Evolutionary conservation across 2,888 invertebrate species (phyloP), one percentile per base, ranked within the genome.

Genomic region (Ennomos quercinarius): DNA sequence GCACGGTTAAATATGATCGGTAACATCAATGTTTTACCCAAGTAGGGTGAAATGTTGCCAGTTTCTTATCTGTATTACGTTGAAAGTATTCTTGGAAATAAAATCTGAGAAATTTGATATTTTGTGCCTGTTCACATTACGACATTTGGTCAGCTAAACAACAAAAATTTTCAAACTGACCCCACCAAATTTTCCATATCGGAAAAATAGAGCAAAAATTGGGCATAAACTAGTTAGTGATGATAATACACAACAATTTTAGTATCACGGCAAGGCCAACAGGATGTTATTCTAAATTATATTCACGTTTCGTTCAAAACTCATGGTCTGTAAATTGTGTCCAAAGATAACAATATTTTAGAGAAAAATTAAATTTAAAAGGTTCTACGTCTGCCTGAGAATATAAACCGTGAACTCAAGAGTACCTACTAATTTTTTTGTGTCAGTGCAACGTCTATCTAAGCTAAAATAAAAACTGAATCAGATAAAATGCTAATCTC

Each of bases 261-360:
- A 42, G 38, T 65, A 63, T 65, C 60, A 64, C 36, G 60, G 10
- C 63, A 68, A 65, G 67, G 65, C 57, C 62, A 62, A 53, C 67
- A 62, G 67, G 65, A 65, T 61, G 65, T 58, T 62, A 53, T 55
- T 52, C 52, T 61, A 41, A 57, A 60, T 53, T 59, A 51, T 52
- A 35, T 45, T 27, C 55, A 60, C 55, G 47, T 57, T 48, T 44
- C 48, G 51, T 56, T 53, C 56, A 50, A 48, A 61, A 64, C 45
- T 50, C 41, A 57, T 51, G 34, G 46, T 41, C 38, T 13, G 50
- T 44, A 57, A 45, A 56, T 50, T 6, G 41, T 57, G 51, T 51
- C 42, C 45, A 50, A 49, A 44, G 41, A 57, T 57, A 57, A 57
- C 36, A 50, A 35, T 4, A 50, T 35, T 49, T 13, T 45, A 13